phyloP scores from a whole-genome alignment of 37 sponge, comb jelly and placozoan genomes.

The Aplysina aerophoba region DNA sequence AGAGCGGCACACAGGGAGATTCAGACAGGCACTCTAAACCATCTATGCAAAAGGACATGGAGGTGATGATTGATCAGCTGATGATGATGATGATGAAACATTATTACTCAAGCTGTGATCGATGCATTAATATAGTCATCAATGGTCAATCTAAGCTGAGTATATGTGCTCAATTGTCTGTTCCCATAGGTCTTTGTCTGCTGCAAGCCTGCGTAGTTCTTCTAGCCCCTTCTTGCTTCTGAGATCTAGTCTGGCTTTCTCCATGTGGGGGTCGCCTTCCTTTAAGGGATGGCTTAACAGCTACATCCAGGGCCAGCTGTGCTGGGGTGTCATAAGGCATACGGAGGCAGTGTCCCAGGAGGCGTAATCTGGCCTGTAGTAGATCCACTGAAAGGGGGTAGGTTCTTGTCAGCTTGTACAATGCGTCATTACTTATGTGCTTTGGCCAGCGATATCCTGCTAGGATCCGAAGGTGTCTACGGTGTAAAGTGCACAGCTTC shows the following conservation, averaged over 20 bases:
- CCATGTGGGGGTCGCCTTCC: not conserved
- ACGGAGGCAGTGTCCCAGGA: constrained; percentile 9
- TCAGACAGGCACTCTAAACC: too few relatives aligned
- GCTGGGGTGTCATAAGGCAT: constrained; percentile 6
- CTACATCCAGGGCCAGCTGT: not conserved
- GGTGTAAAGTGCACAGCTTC: constrained; percentile 17
- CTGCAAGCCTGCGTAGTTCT: not conserved
- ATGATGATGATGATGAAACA: too few relatives aligned
- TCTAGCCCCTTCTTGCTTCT: not conserved
- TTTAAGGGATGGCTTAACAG: not conserved
- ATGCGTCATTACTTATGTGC: not conserved
- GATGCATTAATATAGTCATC: not conserved
- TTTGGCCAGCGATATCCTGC: constrained; percentile 29
- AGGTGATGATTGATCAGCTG: too few relatives aligned
- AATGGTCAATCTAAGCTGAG: constrained; percentile 27
- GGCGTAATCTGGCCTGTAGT: constrained; percentile 7
- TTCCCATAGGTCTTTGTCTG: constrained; percentile 1
- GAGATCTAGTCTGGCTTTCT: not conserved
- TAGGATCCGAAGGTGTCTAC: not conserved
- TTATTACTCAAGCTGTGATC: constrained; percentile 18
- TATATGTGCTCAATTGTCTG: constrained; percentile 19
- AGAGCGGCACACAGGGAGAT: too few relatives aligned
- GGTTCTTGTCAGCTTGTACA: constrained; percentile 5
- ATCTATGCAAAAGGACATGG: too few relatives aligned
- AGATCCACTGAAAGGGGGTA: constrained; percentile 16